phyloP scores from a whole-genome alignment of 2,113 vertebrate genomes.

The Muntiacus muntjak region DNA sequence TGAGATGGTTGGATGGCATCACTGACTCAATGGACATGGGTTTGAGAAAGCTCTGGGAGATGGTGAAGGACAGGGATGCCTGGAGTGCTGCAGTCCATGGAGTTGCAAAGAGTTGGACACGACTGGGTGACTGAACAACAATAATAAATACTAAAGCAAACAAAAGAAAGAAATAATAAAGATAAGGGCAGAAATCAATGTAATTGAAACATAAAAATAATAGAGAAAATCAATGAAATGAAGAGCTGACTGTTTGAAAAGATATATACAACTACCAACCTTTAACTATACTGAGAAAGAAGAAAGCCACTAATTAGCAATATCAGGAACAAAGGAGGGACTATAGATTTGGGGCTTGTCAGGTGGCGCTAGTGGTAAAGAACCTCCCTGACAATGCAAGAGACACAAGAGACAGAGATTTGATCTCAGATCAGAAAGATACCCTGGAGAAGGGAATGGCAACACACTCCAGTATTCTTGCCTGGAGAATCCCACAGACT shows the following conservation, averaged over 20 bases:
- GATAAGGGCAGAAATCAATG: neutral
- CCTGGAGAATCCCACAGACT: too few species aligned
- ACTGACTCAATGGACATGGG: neutral
- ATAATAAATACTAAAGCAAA: neutral
- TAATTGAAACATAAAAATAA: neutral
- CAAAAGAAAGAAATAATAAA: neutral
- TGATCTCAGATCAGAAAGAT: too few species aligned
- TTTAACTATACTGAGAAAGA: neutral
- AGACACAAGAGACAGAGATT: too few species aligned
- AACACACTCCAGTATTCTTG: too few species aligned
- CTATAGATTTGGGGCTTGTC: neutral
- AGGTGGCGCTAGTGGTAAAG: too few species aligned
- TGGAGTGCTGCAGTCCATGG: neutral
- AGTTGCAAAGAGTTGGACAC: neutral
- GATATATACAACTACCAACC: neutral
- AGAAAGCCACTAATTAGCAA: neutral
- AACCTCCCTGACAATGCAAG: too few species aligned
- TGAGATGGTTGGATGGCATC: neutral
- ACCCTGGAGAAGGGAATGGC: too few species aligned
- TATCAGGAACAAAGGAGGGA: neutral
- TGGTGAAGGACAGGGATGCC: neutral
- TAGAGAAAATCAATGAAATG: neutral
- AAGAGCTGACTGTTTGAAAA: neutral
- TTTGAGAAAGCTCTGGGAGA: neutral
- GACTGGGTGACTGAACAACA: neutral